These are phyloP conservation scores for Frieseomelitta varia DNA, from an alignment of 1,140 invertebrate species.

Conservation along the genomic window DNA sequence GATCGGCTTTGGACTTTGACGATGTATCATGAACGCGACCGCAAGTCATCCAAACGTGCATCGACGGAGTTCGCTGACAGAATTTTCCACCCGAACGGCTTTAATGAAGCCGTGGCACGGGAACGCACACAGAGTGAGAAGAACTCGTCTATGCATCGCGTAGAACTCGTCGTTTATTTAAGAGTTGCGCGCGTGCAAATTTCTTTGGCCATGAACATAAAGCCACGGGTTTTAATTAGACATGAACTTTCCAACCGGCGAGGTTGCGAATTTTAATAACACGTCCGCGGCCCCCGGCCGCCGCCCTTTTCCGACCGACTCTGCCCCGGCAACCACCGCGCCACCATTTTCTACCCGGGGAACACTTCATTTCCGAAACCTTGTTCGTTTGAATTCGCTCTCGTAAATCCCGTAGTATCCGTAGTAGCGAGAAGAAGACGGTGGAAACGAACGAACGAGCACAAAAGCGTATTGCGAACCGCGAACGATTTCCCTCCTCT, in stretches of 20 bases:
- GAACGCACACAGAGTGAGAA: neutral
- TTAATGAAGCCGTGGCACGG: neutral
- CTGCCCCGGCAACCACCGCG: neutral
- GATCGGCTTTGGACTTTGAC: neutral
- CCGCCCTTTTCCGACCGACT: neutral
- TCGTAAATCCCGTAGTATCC: neutral
- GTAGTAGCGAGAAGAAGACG: neutral
- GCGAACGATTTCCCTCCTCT: neutral
- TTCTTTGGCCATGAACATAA: neutral
- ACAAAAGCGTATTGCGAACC: constrained; percentile 9
- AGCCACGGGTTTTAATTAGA: constrained; percentile 40
- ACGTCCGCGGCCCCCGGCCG: neutral
- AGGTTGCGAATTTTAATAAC: constrained; percentile 39
- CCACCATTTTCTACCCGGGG: neutral
- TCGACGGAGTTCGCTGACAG: neutral
- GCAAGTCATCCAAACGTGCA: neutral
- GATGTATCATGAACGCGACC: neutral
- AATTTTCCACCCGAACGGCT: neutral
- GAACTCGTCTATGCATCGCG: too few relatives aligned
- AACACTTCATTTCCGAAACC: constrained; percentile 20
- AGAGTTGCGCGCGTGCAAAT: constrained; percentile 11
- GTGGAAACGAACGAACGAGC: neutral
- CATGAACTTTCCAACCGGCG: neutral
- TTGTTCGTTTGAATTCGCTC: neutral
- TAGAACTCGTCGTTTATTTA: constrained; percentile 25